Evolutionary conservation across 2,113 vertebrate species (phyloP), one percentile per base, ranked within the genome.

Genomic region (Spea bombifrons): DNA sequence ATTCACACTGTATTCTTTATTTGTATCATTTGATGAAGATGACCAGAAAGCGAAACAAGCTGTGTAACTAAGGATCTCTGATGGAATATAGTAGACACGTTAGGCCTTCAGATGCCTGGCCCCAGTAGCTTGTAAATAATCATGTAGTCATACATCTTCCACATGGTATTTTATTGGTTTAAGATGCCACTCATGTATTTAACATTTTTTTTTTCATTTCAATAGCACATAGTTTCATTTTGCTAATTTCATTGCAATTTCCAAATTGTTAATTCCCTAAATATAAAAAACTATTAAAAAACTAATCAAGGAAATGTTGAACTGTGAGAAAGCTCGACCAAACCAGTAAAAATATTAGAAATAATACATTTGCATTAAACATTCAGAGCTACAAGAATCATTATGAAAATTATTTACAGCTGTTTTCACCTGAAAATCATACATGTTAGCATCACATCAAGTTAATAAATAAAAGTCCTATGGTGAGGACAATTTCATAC

Each of bases 391-490:
- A 16, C 43, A 67, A 43, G 43, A 59, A 66, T 61, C 52, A 44
- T n/a, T 45, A 53, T 30, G 53, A 71, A 4, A 50, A 69, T 43
- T 63, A 77, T 70, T 48, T 70, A 77, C 66, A 77, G 53, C 55
- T 43, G 17, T 63, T 63, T 49, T 44, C 16, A 53, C 5, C 52
- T 16, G 44, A 66, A 46, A 76, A 30, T 47, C 46, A 68, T 50
- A 69, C 43, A 76, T 9, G 10, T 76, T 69, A 76, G 48, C 75
- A 77, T 70, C 63, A 49, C 53, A 61, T 68, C 17, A 63, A 47
- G 43, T 63, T 49, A 77, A 77, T 77, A 77, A 77, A 77, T 77
- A 77, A 77, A 67, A 76, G 61, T 50, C 8, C 70, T 16, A 77
- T 57, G 30, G 30, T 30, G 30, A 53, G 50, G 50, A 53, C 7